Evolutionary conservation across 2,888 invertebrate species (phyloP), one percentile per base, ranked within the genome.

Genomic region (Incurvaria masculella): DNA sequence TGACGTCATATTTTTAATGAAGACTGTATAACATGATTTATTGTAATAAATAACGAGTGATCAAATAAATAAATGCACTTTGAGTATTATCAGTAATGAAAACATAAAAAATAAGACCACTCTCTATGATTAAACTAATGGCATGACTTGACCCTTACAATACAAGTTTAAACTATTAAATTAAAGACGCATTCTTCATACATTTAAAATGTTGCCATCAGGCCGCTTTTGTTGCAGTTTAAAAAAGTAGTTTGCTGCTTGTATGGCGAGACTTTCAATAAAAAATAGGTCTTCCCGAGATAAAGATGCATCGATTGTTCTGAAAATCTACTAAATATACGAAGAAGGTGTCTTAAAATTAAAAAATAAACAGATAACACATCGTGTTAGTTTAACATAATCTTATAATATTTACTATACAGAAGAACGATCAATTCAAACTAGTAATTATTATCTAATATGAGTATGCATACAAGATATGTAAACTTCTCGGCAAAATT

Each of bases 61-160:
- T 39, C 8, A 10, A 39, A 5, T 39, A 39, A 10, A 10, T 39
- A 16, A 16, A 16, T 39, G 40, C 16, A 39, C 17, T 17, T 16
- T 39, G 14, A 16, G 14, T 10, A 39, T 39, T 16, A 39, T 5
- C 17, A n/a, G 14, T 16, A 39, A 39, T 39, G 40, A 39, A n/a
- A n/a, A 17, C 17, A 16, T 10, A 50, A 53, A 26, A 49, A 50
- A 48, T 46, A 53, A 53, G 50, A 53, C 56, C n/a, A n/a, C 51
- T 52, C 52, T 53, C 53, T 65, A 64, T 57, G 59, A 68, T 69
- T 73, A 75, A 46, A 53, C 72, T 76, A 78, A 70, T 72, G 75
- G 74, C 75, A 74, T 78, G 76, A 78, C 76, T 78, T 68, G 67
- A 70, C 65, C 60, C 63, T 65, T 66, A 66, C 63, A 14, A 33